These are phyloP conservation scores for Apomyelois bistriatella DNA, from an alignment of 2,888 invertebrate species.

Conservation along the genomic window DNA sequence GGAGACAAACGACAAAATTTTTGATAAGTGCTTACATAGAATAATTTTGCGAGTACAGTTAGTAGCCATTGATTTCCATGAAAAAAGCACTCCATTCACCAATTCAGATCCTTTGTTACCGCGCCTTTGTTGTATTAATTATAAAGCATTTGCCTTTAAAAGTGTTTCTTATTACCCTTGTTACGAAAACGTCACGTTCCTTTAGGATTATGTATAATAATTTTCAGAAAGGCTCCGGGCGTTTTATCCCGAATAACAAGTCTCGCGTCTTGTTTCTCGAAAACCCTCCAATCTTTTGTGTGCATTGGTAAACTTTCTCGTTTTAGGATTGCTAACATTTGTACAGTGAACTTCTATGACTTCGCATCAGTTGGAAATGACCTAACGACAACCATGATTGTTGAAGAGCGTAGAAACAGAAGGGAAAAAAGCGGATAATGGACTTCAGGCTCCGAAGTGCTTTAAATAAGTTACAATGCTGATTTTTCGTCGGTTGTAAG, in stretches of 20 bases:
- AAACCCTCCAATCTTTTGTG: conserved; percentile 1
- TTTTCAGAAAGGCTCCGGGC: conserved; percentile 1
- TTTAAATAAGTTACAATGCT: not conserved
- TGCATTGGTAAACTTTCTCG: not conserved
- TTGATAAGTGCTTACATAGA: no score
- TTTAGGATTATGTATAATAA: conserved; percentile 5
- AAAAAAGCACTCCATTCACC: not conserved
- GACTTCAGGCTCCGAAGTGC: no score
- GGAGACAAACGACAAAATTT: no score
- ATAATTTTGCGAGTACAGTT: no score
- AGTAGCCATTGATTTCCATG: no score
- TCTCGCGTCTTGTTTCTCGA: not conserved
- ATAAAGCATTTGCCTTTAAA: conserved; percentile 1
- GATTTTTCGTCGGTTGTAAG: no score
- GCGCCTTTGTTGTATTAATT: conserved; percentile 4
- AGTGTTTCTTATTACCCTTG: conserved; percentile 12
- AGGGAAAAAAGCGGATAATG: no score
- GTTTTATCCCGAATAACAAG: not conserved
- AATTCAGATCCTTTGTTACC: not conserved
- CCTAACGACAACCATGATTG: no score
- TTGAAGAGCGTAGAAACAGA: no score
- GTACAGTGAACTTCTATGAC: no score
- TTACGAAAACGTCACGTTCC: conserved; percentile 11
- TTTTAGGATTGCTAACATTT: not conserved
- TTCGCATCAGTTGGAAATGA: no score